These are phyloP conservation scores for Alloplasta piceator DNA, from an alignment of 2,888 invertebrate species.

Conservation along the genomic window DNA sequence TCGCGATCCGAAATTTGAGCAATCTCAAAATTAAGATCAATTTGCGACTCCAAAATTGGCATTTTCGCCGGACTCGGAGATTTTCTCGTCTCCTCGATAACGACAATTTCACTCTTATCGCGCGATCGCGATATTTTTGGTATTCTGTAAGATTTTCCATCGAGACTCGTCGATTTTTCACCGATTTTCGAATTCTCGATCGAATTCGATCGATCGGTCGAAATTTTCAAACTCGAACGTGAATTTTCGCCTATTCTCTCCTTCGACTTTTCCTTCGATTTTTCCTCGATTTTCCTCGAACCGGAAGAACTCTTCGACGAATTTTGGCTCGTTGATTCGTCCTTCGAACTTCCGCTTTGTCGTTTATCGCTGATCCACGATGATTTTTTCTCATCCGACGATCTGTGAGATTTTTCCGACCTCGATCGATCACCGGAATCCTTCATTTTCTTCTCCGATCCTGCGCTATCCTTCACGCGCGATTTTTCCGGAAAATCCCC, in stretches of 20 bases:
- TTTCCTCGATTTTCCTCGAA: background rate
- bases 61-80: slow-evolving; percentile 68
- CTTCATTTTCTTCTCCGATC: slow-evolving; percentile 9
- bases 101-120: slow-evolving; percentile 17
- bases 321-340: slow-evolving; percentile 8
- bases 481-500: slow-evolving; percentile 18
- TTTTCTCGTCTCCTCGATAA: slow-evolving; percentile 52
- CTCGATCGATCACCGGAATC: slow-evolving; percentile 57
- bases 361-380: slow-evolving; percentile 33
- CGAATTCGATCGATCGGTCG: background rate
- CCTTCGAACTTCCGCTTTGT: slow-evolving; percentile 29
- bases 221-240: background rate
- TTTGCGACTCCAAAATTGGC: slow-evolving; percentile 78
- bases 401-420: background rate
- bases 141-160: slow-evolving; percentile 66
- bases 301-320: slow-evolving; percentile 39
- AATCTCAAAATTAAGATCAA: slow-evolving; percentile 69
- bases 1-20: slow-evolving; percentile 73
- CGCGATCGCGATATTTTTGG: slow-evolving; percentile 62
- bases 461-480: slow-evolving; percentile 30
- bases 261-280: slow-evolving; percentile 11
- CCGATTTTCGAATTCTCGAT: slow-evolving; percentile 3
- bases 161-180: slow-evolving; percentile 5
- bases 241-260: slow-evolving; percentile 38
- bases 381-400: background rate